phyloP scores from a whole-genome alignment of 2,797 vertebrate species.

The Sciurus carolinensis region DNA sequence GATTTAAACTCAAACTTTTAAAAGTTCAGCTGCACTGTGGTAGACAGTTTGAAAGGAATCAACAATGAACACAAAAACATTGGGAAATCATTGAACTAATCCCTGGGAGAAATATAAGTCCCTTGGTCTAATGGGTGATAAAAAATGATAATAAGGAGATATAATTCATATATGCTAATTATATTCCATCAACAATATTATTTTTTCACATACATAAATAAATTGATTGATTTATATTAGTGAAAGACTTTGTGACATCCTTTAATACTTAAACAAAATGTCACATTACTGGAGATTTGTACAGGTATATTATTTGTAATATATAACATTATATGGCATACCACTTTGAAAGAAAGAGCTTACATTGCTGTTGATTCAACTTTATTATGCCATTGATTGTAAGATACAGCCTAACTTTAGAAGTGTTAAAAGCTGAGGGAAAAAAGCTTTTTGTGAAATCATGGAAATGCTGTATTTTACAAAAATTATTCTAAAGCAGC shows the following conservation, averaged over 20 bases:
- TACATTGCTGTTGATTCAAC: not conserved
- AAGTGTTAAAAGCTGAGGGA: not conserved
- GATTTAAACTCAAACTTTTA: not conserved
- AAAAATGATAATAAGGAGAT: not conserved
- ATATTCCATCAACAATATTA: not conserved
- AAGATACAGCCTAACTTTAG: not conserved
- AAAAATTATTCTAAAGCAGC: not conserved
- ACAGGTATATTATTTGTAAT: not conserved
- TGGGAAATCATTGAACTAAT: not conserved
- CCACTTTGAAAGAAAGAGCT: not conserved
- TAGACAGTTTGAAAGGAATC: not conserved
- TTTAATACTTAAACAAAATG: conserved; percentile 6
- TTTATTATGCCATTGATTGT: not conserved
- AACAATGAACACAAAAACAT: not conserved
- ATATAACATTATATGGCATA: not conserved
- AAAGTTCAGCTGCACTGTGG: not conserved
- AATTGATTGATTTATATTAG: conserved; percentile 13
- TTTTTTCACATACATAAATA: not conserved
- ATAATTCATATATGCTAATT: not conserved
- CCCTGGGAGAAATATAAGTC: not conserved
- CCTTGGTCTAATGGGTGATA: not conserved
- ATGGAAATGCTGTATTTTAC: not conserved
- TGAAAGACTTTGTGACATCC: not conserved
- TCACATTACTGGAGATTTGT: not conserved
- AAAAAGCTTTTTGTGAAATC: not conserved